Percentiles rank a stretch among this genome's conserved stretches.
These are phyloP conservation scores for Cebidichthys violaceus DNA, from an alignment of 2,113 vertebrate genomes.

Conservation along the genomic window DNA sequence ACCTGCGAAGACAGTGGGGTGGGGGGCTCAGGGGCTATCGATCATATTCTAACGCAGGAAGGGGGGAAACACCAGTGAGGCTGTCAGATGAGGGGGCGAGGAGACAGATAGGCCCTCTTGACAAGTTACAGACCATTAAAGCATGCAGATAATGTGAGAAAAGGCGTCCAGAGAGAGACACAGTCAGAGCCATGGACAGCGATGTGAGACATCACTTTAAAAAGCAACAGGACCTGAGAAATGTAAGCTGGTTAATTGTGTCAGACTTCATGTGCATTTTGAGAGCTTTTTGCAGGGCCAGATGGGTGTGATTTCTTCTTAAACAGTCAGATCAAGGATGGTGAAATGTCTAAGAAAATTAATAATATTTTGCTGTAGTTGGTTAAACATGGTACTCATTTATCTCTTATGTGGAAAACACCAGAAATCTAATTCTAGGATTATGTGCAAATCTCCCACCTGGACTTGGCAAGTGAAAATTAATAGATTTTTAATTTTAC, in stretches of 20 bases:
- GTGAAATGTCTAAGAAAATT: neutral
- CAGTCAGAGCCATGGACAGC: constrained; percentile 23
- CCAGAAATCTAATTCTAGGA: constrained; percentile 8
- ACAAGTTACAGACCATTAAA: constrained; percentile 79
- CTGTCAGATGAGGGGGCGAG: constrained; percentile 69
- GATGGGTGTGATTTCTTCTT: constrained; percentile 38
- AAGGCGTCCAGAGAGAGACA: constrained; percentile 38
- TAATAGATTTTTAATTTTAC: neutral
- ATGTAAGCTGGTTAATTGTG: constrained; percentile 60
- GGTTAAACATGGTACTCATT: neutral
- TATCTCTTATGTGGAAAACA: constrained; percentile 41
- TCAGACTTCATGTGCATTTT: constrained; percentile 39
- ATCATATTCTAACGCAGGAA: constrained; percentile 72
- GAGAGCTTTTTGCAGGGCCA: constrained; percentile 18
- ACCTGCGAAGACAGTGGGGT: constrained; percentile 71
- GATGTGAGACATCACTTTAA: constrained; percentile 26
- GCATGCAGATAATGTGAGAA: constrained; percentile 80
- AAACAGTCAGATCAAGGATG: constrained; percentile 38
- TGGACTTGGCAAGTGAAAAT: neutral
- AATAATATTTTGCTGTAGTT: constrained; percentile 26
- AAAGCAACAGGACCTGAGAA: constrained; percentile 39
- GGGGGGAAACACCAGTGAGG: constrained; percentile 43
- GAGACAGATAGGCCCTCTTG: constrained; percentile 78
- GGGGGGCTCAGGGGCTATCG: constrained; percentile 70
- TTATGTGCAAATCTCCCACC: constrained; percentile 9